A percentile compares a stretch with the other conserved stretches of the same genome.
These are phyloP conservation scores for Lithosia quadra DNA, from an alignment of 2,888 invertebrate species.

Conservation along the genomic window DNA sequence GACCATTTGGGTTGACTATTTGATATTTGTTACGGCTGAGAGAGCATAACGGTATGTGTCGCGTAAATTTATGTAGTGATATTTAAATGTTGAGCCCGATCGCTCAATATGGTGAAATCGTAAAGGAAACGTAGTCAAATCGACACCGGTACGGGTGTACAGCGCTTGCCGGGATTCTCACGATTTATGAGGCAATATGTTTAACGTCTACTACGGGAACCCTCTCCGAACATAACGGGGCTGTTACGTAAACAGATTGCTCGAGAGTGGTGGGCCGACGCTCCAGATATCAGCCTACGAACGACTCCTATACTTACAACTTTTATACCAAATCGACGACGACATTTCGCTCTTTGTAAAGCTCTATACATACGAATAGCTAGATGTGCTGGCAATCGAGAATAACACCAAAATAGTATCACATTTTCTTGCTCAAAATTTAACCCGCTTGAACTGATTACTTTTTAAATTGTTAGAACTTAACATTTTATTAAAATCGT, in stretches of 20 bases:
- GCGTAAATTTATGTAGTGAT: slow-evolving; percentile 50
- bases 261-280: slow-evolving; percentile 77
- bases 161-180: slow-evolving; percentile 82
- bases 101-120: slow-evolving; percentile 78
- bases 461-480: not conserved
- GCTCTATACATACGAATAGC: slow-evolving; percentile 59
- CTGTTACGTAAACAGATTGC: slow-evolving; percentile 87
- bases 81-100: slow-evolving; percentile 65
- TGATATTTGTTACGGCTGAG: slow-evolving; percentile 34
- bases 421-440: slow-evolving; percentile 34
- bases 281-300: slow-evolving; percentile 78
- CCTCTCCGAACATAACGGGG: slow-evolving; percentile 85
- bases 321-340: slow-evolving; percentile 68
- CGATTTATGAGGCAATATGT: slow-evolving; percentile 87
- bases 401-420: slow-evolving; percentile 52
- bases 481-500: no score
- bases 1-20: slow-evolving; percentile 29
- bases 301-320: slow-evolving; percentile 73
- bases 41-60: slow-evolving; percentile 36
- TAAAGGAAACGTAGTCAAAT: slow-evolving; percentile 85
- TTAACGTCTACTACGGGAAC: slow-evolving; percentile 85
- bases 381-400: slow-evolving; percentile 44
- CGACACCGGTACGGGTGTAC: slow-evolving; percentile 80
- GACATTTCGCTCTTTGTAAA: slow-evolving; percentile 64
- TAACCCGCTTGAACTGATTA: slow-evolving; percentile 1